Evolutionary conservation across 2,888 invertebrate genomes (phyloP), one percentile per base, ranked within the genome.

Genomic region (Drosophila merina): DNA sequence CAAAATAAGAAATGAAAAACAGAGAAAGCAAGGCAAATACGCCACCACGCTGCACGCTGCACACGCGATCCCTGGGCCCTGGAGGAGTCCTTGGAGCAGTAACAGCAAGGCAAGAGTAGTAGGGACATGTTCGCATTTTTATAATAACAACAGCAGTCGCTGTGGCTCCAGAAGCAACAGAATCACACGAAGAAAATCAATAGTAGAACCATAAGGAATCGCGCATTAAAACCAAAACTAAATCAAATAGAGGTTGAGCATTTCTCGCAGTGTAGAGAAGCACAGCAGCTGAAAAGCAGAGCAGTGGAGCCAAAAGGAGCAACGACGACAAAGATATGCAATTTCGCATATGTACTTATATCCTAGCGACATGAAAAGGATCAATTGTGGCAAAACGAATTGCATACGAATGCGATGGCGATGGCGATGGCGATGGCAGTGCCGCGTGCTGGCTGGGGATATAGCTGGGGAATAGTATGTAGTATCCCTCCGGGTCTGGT

Each of bases 301-400:
- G 68, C 33, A 33, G 50, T 12, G 25, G 55, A 31, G 38, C 30
- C 48, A 48, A 71, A 64, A 72, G 72, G 72, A 72, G 72, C 70
- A 72, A 56, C 57, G 49, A 60, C 74, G 85, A 77, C 85, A 88
- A 88, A 85, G 88, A 85, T 85, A 85, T 85, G 84, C 84, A 85
- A 85, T 85, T 85, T 88, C 86, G 84, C 88, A 85, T 85, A 85
- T 88, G 85, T 88, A 88, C 85, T 87, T 88, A 88, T 85, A 85
- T 85, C 88, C 88, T 81, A 84, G 88, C 86, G 86, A 85, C 88
- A 85, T 86, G 88, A 86, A 86, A 86, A 86, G 85, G 85, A 86
- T 86, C 85, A 86, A 86, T 86, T 86, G 85, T 86, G 85, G 85
- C 88, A 88, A 88, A 86, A 86, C 85, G 85, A 88, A 86, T 86